Evolutionary conservation across 2,888 invertebrate species (phyloP).

Genomic region (Orchestes rusci): DNA sequence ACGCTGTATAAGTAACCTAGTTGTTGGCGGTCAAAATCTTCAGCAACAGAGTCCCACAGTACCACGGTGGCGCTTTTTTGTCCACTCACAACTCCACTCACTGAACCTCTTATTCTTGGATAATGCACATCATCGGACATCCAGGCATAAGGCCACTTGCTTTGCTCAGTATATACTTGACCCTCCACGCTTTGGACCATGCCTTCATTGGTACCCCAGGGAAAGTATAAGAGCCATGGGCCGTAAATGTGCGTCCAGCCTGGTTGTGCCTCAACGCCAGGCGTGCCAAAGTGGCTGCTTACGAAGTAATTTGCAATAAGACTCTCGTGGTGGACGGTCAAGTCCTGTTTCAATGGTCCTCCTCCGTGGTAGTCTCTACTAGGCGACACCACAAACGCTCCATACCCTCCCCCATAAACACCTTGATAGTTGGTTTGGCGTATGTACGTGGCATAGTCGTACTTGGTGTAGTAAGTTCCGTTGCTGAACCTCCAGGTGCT

Average conservation of each 20-base stretch:
- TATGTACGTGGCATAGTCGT: constrained; percentile 14
- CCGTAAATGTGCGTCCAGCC: constrained; percentile 19
- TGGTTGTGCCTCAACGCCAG: constrained; percentile 9
- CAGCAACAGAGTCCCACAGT: constrained; percentile 3
- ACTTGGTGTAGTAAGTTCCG: constrained; percentile 17
- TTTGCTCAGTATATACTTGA: constrained; percentile 12
- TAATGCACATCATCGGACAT: too few relatives aligned
- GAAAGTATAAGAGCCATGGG: constrained; percentile 12
- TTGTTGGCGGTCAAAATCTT: constrained; percentile 13
- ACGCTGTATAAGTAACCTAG: constrained; percentile 13
- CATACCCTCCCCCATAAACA: constrained; percentile 17
- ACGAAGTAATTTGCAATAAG: constrained; percentile 17
- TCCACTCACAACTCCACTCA: constrained; percentile 11
- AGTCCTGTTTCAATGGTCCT: constrained; percentile 16
- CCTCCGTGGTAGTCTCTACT: constrained; percentile 16
- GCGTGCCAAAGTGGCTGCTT: constrained; percentile 16
- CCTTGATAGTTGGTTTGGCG: constrained; percentile 14
- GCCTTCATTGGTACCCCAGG: constrained; percentile 12
- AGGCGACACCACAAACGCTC: constrained; percentile 14
- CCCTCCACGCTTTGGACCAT: constrained; percentile 8
- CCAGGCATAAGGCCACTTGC: constrained; percentile 18
- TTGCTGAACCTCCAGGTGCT: constrained; percentile 13
- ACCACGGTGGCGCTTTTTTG: constrained; percentile 9
- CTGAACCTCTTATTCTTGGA: constrained; percentile 13
- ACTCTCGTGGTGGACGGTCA: constrained; percentile 13